Evolutionary conservation across 2,113 vertebrate genomes (phyloP), one percentile per base, ranked within the genome.

Genomic region (Tachuris rubrigastra): DNA sequence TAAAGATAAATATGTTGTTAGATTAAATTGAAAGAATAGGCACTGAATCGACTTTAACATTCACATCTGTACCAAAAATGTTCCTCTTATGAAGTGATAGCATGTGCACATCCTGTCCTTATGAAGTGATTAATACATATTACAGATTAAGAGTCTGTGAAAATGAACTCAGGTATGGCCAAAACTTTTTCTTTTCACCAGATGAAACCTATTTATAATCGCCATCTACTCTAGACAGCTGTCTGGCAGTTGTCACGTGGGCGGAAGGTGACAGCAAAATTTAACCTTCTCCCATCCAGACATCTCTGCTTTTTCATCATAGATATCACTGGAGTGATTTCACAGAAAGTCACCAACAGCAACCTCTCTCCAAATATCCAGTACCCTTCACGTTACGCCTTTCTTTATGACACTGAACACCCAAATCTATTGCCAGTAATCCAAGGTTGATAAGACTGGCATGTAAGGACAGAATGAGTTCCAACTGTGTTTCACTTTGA

Each of bases 1-100:
- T 46, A 15, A 89, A 96, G 84, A 91, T 10, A 49, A 35, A 90
- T 46, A 58, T 67, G n/a, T 68, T 87, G 71, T 89, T 85, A 96
- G 77, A 79, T 76, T 85, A 42, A 90, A 74, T 10, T 12, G 14
- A 83, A 94, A 92, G 24, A 37, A 35, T 7, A 62, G 21, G 12
- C 22, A 60, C 6, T 14, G 12, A 62, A 77, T 12, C 1, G 8
- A 72, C 25, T 71, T 74, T 82, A 85, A 86, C 21, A 88, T 62
- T 58, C 12, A 5, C 7, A 19, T 11, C 8, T 3, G 12, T 62
- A 90, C 23, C 31, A 88, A 78, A 85, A 77, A 53, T 30, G 2
- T 39, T 55, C 8, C 39, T 18, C 33, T 83, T 78, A 49, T 23
- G 35, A 78, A 88, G 27, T 35, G 31, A 77, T 20, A 58, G 12